Evolutionary conservation across 1,140 invertebrate species (phyloP), one percentile per base, ranked within the genome.

Genomic region (Sipha flava): DNA sequence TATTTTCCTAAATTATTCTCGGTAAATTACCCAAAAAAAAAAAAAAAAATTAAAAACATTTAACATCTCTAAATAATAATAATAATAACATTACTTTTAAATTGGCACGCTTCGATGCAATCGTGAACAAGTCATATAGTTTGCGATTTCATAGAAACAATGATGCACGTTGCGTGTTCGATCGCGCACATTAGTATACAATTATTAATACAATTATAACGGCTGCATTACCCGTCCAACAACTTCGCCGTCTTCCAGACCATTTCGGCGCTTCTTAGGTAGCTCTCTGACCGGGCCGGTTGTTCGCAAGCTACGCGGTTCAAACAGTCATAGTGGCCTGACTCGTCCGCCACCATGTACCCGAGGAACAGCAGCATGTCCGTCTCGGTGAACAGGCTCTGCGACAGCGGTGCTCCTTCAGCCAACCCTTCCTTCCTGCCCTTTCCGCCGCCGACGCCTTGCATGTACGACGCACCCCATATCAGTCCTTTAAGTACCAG

Each of bases 251-350:
- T 43, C 23, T 29, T 54, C 73, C 52, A 77, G 2, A 77, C 21
- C 52, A 77, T 57, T 37, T 77, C 73, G 21, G 73, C 73, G 16
- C 73, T 77, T 7, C 18, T 59, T 0, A 77, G 7, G 12, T 77
- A 77, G 3, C 73, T 10, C 1, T 40, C 52, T 1, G 73, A 52
- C 18, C 14, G 31, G 2, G 73, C 21, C n/a, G 73, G 73, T 43
- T 77, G 73, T 12, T 77, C 73, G 16, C 73, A 77, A 14, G 73
- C 73, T 7, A 77, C 73, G 5, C 73, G 73, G 14, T 59, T 77
- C 16, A 77, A 12, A 29, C 73, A 77, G 7, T 77, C 73, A 3
- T 59, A 59, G 1, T 29, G 73, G 18, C 73, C 73, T 2, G 73
- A 77, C 3, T 77, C 73, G 23, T 77, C 73, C 4, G 73, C 73